Conservation (phyloP, 2,888 invertebrate genomes). For the Julus scandinavius region DNA sequence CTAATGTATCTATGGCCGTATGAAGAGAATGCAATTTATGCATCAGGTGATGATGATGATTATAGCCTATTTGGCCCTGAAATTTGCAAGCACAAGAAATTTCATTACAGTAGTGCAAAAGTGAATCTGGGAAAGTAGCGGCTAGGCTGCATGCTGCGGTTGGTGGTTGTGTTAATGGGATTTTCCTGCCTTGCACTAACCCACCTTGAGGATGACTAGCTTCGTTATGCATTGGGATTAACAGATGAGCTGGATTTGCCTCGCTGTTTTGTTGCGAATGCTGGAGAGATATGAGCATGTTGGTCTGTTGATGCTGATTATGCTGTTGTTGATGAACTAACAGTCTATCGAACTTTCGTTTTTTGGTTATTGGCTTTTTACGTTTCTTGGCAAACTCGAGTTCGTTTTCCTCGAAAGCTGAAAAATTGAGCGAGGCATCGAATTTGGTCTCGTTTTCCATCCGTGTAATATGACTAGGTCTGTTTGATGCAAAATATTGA, state of each 20-base stretch:
- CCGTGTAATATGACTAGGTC: not conserved
- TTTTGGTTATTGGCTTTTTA: conserved; percentile 53
- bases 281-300: not conserved
- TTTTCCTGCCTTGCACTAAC: conserved; percentile 49
- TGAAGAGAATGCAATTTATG: conserved; percentile 60
- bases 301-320: conserved; percentile 44
- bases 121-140: conserved; percentile 48
- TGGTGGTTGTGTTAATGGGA: conserved; percentile 47
- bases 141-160: conserved; percentile 37
- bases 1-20: conserved; percentile 60
- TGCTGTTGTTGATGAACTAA: conserved; percentile 35
- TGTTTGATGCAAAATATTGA: conserved; percentile 49
- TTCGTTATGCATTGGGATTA: conserved; percentile 7
- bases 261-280: not conserved
- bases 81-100: conserved; percentile 53
- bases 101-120: conserved; percentile 52
- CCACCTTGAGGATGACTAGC: conserved; percentile 47
- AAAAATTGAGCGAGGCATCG: conserved; percentile 9
- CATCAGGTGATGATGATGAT: conserved; percentile 53
- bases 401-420: conserved; percentile 26
- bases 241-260: not conserved
- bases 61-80: conserved; percentile 54
- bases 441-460: conserved; percentile 37
- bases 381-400: conserved; percentile 30
- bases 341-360: conserved; percentile 38